Conservation (phyloP, 2,797 vertebrate species). For the Crenichthys baileyi region DNA sequence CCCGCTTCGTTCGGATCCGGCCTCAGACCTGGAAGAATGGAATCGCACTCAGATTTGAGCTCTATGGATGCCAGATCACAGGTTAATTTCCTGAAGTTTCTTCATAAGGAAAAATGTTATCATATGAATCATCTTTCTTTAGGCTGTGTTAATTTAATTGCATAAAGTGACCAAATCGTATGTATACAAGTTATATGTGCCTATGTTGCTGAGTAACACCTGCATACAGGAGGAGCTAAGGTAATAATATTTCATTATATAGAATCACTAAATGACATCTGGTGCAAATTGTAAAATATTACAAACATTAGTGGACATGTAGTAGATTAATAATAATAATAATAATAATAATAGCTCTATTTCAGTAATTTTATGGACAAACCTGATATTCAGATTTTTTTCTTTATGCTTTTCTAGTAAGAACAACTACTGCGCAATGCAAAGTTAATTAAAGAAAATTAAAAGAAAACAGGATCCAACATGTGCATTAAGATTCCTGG, state of each 20-base stretch:
- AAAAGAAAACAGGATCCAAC: conserved; percentile 15
- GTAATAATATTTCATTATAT: background rate
- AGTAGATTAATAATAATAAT: too few species aligned
- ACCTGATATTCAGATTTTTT: background rate
- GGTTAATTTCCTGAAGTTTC: conserved; percentile 60
- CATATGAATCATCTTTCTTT: background rate
- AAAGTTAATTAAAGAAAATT: conserved; percentile 2
- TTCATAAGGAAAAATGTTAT: background rate
- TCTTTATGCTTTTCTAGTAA: background rate
- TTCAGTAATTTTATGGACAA: background rate
- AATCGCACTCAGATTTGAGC: conserved; percentile 93
- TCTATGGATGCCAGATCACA: conserved; percentile 96
- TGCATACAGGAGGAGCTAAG: background rate
- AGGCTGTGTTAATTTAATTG: background rate
- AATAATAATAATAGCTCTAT: background rate
- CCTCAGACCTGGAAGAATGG: conserved; percentile 94
- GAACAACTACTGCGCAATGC: background rate
- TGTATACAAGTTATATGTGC: too few species aligned
- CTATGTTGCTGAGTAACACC: background rate
- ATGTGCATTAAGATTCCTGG: conserved; percentile 18
- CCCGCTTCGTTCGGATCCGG: conserved; percentile 93
- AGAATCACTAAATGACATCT: too few species aligned
- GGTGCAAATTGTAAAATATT: too few species aligned
- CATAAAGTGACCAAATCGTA: background rate
- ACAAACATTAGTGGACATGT: background rate